Percentiles rank a stretch among this genome's conserved stretches.
Conservation (phyloP, 2,797 vertebrate species). For the Mallotus villosus region DNA sequence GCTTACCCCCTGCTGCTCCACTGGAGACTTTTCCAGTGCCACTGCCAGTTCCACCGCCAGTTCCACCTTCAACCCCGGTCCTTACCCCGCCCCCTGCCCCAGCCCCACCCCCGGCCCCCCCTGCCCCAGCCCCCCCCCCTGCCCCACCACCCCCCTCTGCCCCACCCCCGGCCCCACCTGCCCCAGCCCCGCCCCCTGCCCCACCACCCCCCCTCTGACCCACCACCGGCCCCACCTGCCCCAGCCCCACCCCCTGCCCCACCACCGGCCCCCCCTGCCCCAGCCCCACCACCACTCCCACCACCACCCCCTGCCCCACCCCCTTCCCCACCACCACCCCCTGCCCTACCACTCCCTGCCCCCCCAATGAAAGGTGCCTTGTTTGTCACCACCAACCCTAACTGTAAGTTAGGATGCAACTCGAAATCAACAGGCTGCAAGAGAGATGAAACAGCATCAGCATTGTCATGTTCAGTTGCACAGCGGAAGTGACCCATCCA, state of each 20-base stretch:
- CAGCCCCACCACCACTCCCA: no score
- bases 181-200: background rate
- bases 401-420: conserved; percentile 63
- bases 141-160: background rate
- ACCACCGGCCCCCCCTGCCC: background rate
- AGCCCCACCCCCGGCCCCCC: background rate
- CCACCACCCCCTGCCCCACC: background rate
- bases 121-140: background rate
- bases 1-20: background rate
- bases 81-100: background rate
- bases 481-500: background rate
- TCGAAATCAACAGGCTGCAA: conserved; percentile 80
- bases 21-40: background rate
- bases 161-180: background rate
- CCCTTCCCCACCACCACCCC: background rate
- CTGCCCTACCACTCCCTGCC: conserved; percentile 20
- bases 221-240: background rate
- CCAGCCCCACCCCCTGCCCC: background rate
- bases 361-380: conserved; percentile 75
- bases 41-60: background rate
- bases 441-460: background rate
- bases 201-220: background rate
- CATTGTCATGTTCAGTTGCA: background rate
- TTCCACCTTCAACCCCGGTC: no score
- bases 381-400: conserved; percentile 77